Base-by-base conservation (phyloP, 2,113 vertebrate species). In the Malurus alboscapulatus region DNA sequence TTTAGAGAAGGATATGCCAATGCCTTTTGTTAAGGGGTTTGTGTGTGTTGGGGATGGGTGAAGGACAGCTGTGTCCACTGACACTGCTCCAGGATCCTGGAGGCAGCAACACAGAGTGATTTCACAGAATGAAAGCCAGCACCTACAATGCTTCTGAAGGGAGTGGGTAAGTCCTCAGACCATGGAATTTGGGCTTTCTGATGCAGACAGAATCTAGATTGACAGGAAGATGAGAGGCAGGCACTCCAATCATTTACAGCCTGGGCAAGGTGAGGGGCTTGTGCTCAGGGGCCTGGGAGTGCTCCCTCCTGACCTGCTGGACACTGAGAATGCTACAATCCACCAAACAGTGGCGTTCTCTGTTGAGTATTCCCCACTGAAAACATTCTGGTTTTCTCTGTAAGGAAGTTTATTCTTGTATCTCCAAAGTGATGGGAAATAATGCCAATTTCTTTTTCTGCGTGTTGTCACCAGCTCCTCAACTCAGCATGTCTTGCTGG, bases 381-480 rank as follows among this genome's bases (percentile, higher is more conserved):
- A 73, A 91, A 69, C 26, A 9, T 25, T 87, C 61, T 42, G 24
- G 7, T 54, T 95, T 90, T 86, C 58, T 63, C 88, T 76, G 54
- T 50, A 65, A 85, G 45, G 42, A 82, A 87, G 19, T 76, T 82
- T 69, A 87, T 90, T 85, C 45, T 79, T 80, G 9, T 36, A 83
- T 90, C 59, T 86, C 72, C 63, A 61, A 80, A 84, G 26, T 32
- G 20, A 88, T 34, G 63, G 45, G 55, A 55, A 79, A 42, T 66
- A 85, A 87, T 50, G 82, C 2, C 13, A 21, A 12, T 82, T 94
- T 80, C 63, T 83, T 32, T 58, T 92, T 83, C 83, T 93, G 34
- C 3, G 3, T 84, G 76, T 92, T 96, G 88, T 90, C 92, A 90
- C 83, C 93, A 94, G 44, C 38, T 92, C 50, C 50, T 94, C 93